Evolutionary conservation across 2,888 invertebrate species (phyloP), one percentile per base, ranked within the genome.

Genomic region (Leucania comma): DNA sequence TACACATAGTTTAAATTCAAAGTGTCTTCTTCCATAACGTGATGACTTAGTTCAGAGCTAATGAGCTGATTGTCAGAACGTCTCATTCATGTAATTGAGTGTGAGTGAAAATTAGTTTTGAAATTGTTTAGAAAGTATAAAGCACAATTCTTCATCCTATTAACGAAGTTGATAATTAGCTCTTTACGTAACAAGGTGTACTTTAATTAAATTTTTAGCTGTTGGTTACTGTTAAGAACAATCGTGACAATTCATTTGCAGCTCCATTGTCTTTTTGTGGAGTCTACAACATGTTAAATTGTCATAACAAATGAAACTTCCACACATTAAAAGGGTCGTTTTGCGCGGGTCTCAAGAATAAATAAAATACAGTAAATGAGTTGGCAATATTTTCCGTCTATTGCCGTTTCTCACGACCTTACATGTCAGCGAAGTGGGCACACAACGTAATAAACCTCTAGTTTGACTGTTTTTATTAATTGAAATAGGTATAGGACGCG

Each of bases 71-170:
- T 78, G 78, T 59, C 29, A 68, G 53, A 80, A 71, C 72, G 64
- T 68, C 57, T 79, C 66, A 69, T 80, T 75, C 56, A 61, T 72
- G 62, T 58, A 54, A 72, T 68, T 54, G 35, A 81, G 58, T 75
- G 70, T 56, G 32, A 84, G 75, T 73, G 81, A 81, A 81, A 84
- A 83, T 75, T 46, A 68, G 71, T 81, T 81, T 79, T 72, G 61
- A 79, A 84, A 78, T 72, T 66, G 67, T 71, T 82, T 79, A 72
- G 68, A 79, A 73, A 79, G 80, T 83, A 77, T 74, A 63, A 66
- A 75, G 76, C 77, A 78, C 68, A 68, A 70, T 82, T 78, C 69
- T 68, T 71, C 68, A 64, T 74, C 51, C 56, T 66, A 72, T 75
- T 74, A 81, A 79, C 68, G 77, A 75, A 71, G 61, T 62, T 74